phyloP scores from a whole-genome alignment of 2,113 vertebrate species.

The Megaceryle torquata region DNA sequence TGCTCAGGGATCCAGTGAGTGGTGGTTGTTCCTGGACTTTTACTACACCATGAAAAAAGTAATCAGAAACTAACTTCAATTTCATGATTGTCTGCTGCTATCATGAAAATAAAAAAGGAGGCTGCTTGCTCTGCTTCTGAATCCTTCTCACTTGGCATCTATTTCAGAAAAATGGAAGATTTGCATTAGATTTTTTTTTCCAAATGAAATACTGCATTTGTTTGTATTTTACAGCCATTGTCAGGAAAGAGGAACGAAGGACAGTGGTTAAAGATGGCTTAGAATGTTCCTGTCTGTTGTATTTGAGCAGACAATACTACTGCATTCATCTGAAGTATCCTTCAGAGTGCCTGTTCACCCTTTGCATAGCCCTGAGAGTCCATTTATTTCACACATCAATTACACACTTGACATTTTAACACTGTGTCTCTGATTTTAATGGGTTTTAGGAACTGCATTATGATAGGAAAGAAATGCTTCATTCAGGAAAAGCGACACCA shows the following conservation, averaged over 20 bases:
- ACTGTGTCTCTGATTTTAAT: constrained; percentile 52
- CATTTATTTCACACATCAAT: constrained; percentile 56
- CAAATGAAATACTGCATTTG: neutral
- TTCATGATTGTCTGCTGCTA: neutral
- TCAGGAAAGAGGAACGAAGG: neutral
- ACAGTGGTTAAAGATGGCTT: neutral
- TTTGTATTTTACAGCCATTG: neutral
- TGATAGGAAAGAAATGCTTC: constrained; percentile 40
- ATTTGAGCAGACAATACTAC: neutral
- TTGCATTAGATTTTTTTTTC: neutral
- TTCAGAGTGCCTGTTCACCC: constrained; percentile 32
- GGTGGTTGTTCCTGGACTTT: neutral
- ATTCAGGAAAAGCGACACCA: constrained; percentile 15
- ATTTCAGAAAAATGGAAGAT: neutral
- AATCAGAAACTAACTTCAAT: neutral
- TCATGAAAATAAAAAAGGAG: neutral
- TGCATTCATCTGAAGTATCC: neutral
- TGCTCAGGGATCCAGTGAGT: neutral
- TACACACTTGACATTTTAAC: constrained; percentile 64
- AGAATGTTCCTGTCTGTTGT: neutral
- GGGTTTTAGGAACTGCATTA: constrained; percentile 46
- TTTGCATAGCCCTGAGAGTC: neutral
- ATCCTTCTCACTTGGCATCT: neutral
- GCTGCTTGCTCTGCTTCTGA: neutral
- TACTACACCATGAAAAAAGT: neutral